Percentiles rank a stretch among this genome's conserved stretches.
Conservation (phyloP, 2,113 vertebrate species). For the Apeltes quadracus region DNA sequence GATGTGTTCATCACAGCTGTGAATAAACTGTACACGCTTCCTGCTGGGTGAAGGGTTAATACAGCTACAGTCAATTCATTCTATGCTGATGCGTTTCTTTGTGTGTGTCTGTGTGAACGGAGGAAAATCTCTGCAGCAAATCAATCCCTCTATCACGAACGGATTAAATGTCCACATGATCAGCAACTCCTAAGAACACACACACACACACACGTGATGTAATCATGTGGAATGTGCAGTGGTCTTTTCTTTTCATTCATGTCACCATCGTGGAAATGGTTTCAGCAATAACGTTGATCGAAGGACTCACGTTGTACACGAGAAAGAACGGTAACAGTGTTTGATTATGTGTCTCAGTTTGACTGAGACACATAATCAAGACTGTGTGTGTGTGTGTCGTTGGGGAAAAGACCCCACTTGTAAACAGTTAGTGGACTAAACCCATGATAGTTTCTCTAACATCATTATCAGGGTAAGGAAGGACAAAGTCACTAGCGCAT, state of each 20-base stretch:
- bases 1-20: background rate
- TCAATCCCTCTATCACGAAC: conserved; percentile 46
- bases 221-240: conserved; percentile 12
- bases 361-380: too few relatives aligned
- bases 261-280: conserved; percentile 8
- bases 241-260: conserved; percentile 31
- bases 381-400: conserved; percentile 17
- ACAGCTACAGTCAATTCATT: conserved; percentile 18
- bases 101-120: conserved; percentile 15
- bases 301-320: conserved; percentile 16
- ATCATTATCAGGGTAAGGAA: conserved; percentile 16
- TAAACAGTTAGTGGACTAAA: conserved; percentile 9
- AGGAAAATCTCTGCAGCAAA: conserved; percentile 44
- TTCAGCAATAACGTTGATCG: conserved; percentile 26
- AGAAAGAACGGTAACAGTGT: conserved; percentile 21
- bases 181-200: conserved; percentile 18
- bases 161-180: conserved; percentile 50
- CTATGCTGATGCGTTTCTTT: background rate
- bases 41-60: conserved; percentile 39
- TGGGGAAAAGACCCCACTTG: background rate
- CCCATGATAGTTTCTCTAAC: conserved; percentile 13
- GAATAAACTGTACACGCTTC: background rate
- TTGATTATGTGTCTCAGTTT: conserved; percentile 45
- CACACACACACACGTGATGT: conserved; percentile 2
- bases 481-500: background rate